A percentile compares a stretch with the other conserved stretches of the same genome.
These are phyloP conservation scores for Amphiduros pacificus DNA, from an alignment of 2,888 invertebrate species.

Conservation along the genomic window DNA sequence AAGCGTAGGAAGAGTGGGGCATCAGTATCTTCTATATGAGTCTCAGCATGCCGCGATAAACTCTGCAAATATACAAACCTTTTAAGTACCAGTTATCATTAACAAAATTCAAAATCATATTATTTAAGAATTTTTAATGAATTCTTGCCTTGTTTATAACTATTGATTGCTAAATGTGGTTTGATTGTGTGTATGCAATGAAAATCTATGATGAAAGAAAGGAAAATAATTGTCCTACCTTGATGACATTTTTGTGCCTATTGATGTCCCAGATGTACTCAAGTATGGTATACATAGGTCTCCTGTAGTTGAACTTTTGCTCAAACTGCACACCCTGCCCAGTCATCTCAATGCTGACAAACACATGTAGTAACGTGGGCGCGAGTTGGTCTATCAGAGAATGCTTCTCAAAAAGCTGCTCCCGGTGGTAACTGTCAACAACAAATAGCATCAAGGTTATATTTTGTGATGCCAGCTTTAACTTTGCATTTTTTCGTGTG, in stretches of 20 bases:
- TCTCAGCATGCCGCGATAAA: slow-evolving; percentile 79
- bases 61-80: slow-evolving; percentile 61
- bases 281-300: slow-evolving; percentile 93
- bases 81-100: background rate
- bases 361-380: slow-evolving; percentile 81
- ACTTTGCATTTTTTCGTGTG: no score
- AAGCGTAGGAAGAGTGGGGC: slow-evolving; percentile 93
- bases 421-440: slow-evolving; percentile 49
- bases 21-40: slow-evolving; percentile 84
- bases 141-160: background rate
- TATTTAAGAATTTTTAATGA: background rate
- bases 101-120: background rate
- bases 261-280: slow-evolving; percentile 85
- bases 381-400: slow-evolving; percentile 71
- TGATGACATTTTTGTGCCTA: slow-evolving; percentile 76
- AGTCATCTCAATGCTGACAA: slow-evolving; percentile 97
- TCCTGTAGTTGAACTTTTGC: slow-evolving; percentile 93
- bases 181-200: no score
- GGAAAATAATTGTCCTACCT: slow-evolving; percentile 60
- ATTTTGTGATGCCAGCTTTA: no score
- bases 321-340: slow-evolving; percentile 94
- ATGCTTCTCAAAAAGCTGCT: slow-evolving; percentile 76
- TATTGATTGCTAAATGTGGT: no score
- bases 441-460: background rate
- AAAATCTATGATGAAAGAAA: no score